Conservation (phyloP, 2,888 invertebrate genomes). For the Drosophila helvetica region DNA sequence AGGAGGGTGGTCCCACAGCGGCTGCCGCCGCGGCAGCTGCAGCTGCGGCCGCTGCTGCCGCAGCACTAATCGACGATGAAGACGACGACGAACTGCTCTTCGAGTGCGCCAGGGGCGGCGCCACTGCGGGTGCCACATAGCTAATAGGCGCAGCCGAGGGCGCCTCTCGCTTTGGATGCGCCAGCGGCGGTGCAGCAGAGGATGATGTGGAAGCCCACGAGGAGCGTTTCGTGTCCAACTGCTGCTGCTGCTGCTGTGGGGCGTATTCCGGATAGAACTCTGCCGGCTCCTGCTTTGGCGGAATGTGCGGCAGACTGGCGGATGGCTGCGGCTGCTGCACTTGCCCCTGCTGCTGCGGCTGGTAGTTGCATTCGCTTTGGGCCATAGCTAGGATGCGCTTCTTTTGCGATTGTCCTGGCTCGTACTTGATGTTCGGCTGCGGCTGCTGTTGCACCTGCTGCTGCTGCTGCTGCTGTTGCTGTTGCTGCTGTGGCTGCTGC, state of each 20-base stretch:
- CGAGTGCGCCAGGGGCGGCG: slow-evolving; percentile 84
- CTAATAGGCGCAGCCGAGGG: slow-evolving; percentile 79
- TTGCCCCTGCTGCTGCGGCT: slow-evolving; percentile 82
- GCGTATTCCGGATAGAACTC: slow-evolving; percentile 83
- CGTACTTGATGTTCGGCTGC: slow-evolving; percentile 82
- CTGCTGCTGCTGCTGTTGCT: slow-evolving; percentile 42
- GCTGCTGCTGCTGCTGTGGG: slow-evolving; percentile 60
- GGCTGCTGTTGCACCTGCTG: slow-evolving; percentile 63
- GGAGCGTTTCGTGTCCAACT: slow-evolving; percentile 81
- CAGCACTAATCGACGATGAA: slow-evolving; percentile 70
- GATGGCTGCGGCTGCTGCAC: slow-evolving; percentile 43
- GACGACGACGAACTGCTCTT: slow-evolving; percentile 81
- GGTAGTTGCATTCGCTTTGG: slow-evolving; percentile 89
- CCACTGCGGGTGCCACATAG: slow-evolving; percentile 72
- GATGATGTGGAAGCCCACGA: slow-evolving; percentile 84
- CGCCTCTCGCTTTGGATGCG: slow-evolving; percentile 83
- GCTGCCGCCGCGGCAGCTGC: slow-evolving; percentile 80
- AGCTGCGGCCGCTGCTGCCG: slow-evolving; percentile 74
- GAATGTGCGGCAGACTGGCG: slow-evolving; percentile 82
- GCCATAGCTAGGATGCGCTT: slow-evolving; percentile 94
- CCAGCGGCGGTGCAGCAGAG: slow-evolving; percentile 81
- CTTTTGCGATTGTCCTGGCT: slow-evolving; percentile 91
- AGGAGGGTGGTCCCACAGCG: slow-evolving; percentile 81
- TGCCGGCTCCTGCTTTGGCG: slow-evolving; percentile 84
- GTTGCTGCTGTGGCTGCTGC: slow-evolving; percentile 46